Base-by-base conservation (phyloP, 2,888 invertebrate species). In the Thelaira solivaga region DNA sequence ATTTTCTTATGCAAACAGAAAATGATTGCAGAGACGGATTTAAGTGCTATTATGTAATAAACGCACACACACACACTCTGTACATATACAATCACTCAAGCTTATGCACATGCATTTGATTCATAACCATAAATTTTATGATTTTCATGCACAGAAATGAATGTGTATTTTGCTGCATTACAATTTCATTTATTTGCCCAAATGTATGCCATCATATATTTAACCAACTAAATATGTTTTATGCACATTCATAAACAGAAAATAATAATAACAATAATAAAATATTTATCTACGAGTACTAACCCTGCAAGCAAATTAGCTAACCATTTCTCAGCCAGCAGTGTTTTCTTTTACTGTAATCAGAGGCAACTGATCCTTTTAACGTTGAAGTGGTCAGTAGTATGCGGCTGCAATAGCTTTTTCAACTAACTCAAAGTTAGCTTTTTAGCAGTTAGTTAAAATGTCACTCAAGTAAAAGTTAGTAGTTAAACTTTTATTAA, bases 1-100 rank as follows among this genome's bases (percentile, higher is more conserved):
- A 55, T 68, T 68, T 57, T 47, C 68, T 36, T 55, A 26, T 47
- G 57, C 47, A 47, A 4, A 39, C 36, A 57, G n/a, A 36, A 57
- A 36, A 68, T 36, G 31, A 22, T 55, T 34, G 11, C 10, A 26
- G 43, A 47, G 26, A 24, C 57, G 45, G 5, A 18, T 45, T 34
- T 36, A 20, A 18, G 10, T 16, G 31, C 22, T 18, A 18, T 26
- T 26, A n/a, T n/a, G n/a, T n/a, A n/a, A 29, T 8, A 3, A 22
- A 11, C 11, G 24, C 10, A 34, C 20, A 53, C 36, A 34, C n/a
- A 36, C 8, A 5, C 10, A 10, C 6, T 24, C 2, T 10, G 24
- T 4, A 16, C 5, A 26, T 1, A 41, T 13, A 22, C 8, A 24
- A 13, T 8, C 22, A n/a, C 22, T 22, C 0, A 11, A n/a, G 20